A percentile compares a stretch with the other conserved stretches of the same genome.
phyloP scores from a whole-genome alignment of 2,113 vertebrate species.

The Cynocephalus volans region DNA sequence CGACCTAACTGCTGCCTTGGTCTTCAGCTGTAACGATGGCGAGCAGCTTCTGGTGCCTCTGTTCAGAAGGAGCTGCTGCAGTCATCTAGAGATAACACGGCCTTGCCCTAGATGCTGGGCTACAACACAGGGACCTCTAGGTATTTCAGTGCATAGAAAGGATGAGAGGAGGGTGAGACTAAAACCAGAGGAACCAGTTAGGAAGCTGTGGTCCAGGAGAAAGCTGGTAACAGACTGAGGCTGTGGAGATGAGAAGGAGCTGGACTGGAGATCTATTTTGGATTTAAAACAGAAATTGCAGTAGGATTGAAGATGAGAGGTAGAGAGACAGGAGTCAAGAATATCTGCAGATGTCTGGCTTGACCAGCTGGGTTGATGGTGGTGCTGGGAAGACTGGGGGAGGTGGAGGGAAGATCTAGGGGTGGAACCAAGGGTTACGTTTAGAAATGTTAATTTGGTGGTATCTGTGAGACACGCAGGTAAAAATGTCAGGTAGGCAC shows the following conservation, averaged over 20 bases:
- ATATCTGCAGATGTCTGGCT: background rate
- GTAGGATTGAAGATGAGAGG: background rate
- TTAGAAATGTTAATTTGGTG: background rate
- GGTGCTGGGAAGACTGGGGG: background rate
- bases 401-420: background rate
- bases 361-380: background rate
- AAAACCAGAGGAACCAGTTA: background rate
- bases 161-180: background rate
- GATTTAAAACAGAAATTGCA: background rate
- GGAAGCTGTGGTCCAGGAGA: background rate
- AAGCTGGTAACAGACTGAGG: background rate
- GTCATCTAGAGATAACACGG: background rate
- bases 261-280: background rate
- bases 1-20: background rate
- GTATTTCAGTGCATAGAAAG: background rate
- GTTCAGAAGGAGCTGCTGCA: background rate
- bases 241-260: background rate
- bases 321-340: background rate
- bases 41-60: background rate
- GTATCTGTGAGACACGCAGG: background rate
- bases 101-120: no score
- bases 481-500: background rate
- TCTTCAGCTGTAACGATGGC: background rate
- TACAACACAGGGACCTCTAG: background rate
- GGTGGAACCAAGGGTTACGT: background rate